phyloP scores from a whole-genome alignment of 2,113 vertebrate genomes.

The Merops nubicus region DNA sequence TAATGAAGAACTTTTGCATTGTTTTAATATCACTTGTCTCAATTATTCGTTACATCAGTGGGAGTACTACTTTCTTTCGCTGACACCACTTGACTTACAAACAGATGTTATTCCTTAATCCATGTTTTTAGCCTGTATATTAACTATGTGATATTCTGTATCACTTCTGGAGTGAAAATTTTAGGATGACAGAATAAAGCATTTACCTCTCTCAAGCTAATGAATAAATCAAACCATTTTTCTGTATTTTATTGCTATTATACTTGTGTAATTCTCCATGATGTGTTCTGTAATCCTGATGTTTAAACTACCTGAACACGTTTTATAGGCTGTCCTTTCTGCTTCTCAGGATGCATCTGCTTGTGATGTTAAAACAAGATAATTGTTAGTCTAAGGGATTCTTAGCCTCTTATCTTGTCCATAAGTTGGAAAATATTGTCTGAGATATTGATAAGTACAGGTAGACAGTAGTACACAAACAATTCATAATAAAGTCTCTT shows the following conservation, averaged over 20 bases:
- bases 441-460: neutral
- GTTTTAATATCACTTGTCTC: neutral
- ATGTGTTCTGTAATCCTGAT: neutral
- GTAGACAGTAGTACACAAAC: neutral
- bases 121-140: neutral
- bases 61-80: neutral
- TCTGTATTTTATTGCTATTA: neutral
- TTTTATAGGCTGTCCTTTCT: neutral
- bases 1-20: neutral
- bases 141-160: neutral
- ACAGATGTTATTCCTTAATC: neutral
- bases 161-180: neutral
- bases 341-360: neutral
- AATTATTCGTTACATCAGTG: neutral
- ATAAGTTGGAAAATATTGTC: neutral
- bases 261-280: neutral
- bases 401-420: too few relatives aligned
- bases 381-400: neutral
- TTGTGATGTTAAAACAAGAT: neutral
- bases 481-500: neutral
- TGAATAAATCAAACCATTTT: neutral
- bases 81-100: neutral
- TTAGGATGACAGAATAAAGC: neutral
- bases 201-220: neutral
- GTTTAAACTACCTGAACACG: neutral